phyloP scores from a whole-genome alignment of 2,113 vertebrate genomes.

The Megaceryle torquata region DNA sequence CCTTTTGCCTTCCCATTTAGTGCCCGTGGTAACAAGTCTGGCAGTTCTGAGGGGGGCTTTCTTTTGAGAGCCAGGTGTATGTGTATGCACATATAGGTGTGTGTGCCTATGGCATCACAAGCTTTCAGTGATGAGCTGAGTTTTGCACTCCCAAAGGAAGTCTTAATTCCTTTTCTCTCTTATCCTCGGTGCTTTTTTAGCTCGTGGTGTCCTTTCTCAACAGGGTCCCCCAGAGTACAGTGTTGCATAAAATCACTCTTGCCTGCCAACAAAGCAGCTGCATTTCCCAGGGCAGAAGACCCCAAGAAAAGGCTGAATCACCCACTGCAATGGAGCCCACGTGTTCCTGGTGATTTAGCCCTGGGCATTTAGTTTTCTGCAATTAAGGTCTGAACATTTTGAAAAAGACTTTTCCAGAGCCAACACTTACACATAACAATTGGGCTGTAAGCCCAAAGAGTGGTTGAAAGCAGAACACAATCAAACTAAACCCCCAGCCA shows the following conservation, averaged over 20 bases:
- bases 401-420: neutral
- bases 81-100: fast-evolving
- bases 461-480: neutral
- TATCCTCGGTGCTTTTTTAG: neutral
- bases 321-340: neutral
- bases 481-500: neutral
- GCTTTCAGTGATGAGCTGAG: neutral
- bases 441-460: neutral
- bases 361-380: neutral
- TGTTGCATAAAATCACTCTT: neutral
- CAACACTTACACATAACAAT: neutral
- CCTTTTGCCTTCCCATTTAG: neutral
- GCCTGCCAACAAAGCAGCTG: neutral
- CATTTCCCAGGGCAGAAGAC: neutral
- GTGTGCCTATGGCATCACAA: fast-evolving
- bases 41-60: neutral
- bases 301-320: neutral
- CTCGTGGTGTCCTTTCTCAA: neutral
- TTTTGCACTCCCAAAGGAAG: neutral
- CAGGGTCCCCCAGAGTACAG: neutral
- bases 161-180: neutral
- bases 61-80: fast-evolving
- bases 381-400: neutral
- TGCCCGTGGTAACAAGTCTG: too few species aligned
- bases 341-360: fast-evolving